Evolutionary conservation across 2,113 vertebrate genomes (phyloP).

Genomic region (Scolopax mira): DNA sequence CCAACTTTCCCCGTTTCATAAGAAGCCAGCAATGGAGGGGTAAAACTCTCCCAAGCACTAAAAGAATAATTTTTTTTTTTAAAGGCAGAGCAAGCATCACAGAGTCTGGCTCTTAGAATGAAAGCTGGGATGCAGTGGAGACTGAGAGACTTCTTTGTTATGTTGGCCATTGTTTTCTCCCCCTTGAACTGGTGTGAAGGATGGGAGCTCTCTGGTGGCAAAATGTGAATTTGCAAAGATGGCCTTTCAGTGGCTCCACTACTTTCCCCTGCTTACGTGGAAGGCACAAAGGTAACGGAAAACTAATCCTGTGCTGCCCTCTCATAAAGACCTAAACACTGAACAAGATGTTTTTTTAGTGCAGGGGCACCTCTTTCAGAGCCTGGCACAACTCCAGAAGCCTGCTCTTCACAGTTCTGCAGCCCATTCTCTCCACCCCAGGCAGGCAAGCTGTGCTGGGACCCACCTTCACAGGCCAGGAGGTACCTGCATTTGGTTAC

Average conservation of each 20-base stretch:
- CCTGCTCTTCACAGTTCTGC: neutral
- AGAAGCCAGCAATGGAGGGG: neutral
- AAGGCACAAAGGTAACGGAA: neutral
- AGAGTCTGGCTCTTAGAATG: neutral
- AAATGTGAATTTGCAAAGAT: neutral
- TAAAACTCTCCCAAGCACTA: neutral
- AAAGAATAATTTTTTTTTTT: neutral
- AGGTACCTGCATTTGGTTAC: neutral
- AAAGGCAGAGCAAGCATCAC: neutral
- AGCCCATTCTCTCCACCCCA: neutral
- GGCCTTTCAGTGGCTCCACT: neutral
- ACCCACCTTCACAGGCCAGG: neutral
- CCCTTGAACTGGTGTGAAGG: neutral
- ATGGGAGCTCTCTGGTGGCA: constrained; percentile 47
- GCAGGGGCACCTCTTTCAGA: neutral
- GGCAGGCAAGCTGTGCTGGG: neutral
- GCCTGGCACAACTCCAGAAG: neutral
- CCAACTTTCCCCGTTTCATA: neutral
- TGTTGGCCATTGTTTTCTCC: neutral
- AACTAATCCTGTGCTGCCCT: neutral
- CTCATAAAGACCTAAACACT: neutral
- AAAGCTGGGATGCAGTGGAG: neutral
- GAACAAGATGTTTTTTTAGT: neutral
- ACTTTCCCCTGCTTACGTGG: neutral
- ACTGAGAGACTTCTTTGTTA: neutral